Base-by-base conservation (phyloP, 1,140 invertebrate genomes). In the Brachionus calyciflorus region DNA sequence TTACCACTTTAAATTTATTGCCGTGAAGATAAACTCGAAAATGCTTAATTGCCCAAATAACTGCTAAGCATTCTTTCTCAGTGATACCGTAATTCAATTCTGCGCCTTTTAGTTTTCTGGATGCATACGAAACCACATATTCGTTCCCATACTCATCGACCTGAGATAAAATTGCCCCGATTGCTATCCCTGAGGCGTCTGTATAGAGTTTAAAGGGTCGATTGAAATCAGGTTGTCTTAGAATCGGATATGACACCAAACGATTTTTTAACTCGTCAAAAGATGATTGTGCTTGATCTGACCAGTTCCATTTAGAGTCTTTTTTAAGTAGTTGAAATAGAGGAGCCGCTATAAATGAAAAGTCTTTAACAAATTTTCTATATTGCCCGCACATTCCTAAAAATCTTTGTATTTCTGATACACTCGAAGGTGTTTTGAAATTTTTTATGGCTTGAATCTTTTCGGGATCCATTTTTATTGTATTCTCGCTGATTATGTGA, bases 41-140 rank as follows among this genome's bases (percentile, higher is more conserved):
- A 37, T 87, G 80, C 46, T 85, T 77, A 2, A 88, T 79, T 0
- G 81, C 82, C 82, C 81, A 81, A 4, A 88, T 79, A 9, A 88
- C 82, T 3, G 86, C 87, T 17, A 88, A 78, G 48, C 86, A 80
- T 83, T 89, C 87, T 77, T 85, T 78, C 79, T 88, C 86, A 1
- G 83, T 85, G 9, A 80, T 80, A 2, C 78, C 78, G 76, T 86
- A 87, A 33, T 86, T 86, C 40, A 70, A 73, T 80, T 89, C 87
- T 0, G 83, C 78, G 0, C 53, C 37, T 3, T 77, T 81, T 4
- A 88, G 70, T 4, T 80, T 77, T 10, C 85, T 77, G 77, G 85
- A 84, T 1, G 85, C 86, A 30, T 75, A 75, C 17, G 7, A 19
- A 28, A 48, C 28, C 6, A 75, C 69, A 44, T 51, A 28, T 37